These are phyloP conservation scores for Eulemur coronatus DNA, from an alignment of 2,797 vertebrate genomes.

Conservation along the genomic window DNA sequence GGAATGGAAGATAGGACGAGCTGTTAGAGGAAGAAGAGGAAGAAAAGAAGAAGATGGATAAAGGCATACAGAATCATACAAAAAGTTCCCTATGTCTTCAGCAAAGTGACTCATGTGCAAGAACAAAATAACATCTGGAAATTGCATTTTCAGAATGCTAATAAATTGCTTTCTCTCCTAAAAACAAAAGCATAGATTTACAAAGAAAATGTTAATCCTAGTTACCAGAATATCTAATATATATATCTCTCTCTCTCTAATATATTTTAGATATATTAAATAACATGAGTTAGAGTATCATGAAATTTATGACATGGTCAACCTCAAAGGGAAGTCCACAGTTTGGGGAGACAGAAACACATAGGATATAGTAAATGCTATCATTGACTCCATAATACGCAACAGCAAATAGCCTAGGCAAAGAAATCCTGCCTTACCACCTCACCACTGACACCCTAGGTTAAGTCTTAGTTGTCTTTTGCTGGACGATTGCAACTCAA, in stretches of 20 bases:
- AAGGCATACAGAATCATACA: neutral
- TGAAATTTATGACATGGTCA: neutral
- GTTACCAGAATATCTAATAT: neutral
- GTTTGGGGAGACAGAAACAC: neutral
- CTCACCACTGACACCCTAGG: neutral
- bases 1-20: too few species aligned
- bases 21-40: neutral
- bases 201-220: neutral
- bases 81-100: neutral
- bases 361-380: neutral
- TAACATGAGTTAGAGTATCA: neutral
- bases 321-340: neutral
- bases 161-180: neutral
- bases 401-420: neutral
- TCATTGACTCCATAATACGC: neutral
- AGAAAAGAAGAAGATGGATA: neutral
- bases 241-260: too few species aligned
- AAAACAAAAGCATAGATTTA: neutral
- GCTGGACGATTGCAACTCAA: neutral
- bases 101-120: neutral
- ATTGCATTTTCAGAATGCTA: neutral
- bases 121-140: too few species aligned
- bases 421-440: neutral
- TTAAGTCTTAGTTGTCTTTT: neutral
- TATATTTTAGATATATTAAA: neutral